Evolutionary conservation across 2,888 invertebrate genomes (phyloP).

Genomic region (Drosophila multiciliata): DNA sequence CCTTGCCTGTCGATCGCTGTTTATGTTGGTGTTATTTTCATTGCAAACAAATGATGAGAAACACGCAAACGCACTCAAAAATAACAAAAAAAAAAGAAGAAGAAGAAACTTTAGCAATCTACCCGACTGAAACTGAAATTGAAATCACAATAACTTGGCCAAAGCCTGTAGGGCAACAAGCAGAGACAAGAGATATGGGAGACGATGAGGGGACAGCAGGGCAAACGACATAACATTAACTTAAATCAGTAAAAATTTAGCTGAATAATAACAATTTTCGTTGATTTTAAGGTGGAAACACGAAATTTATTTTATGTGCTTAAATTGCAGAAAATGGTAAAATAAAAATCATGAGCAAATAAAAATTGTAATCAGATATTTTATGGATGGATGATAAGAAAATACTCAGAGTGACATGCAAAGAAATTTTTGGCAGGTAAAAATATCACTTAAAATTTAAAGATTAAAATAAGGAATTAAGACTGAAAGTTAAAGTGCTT

Average conservation of each 20-base stretch:
- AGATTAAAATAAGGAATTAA: background rate
- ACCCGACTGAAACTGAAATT: constrained; percentile 47
- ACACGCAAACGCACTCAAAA: constrained; percentile 78
- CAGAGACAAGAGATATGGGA: background rate
- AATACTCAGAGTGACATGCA: background rate
- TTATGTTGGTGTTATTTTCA: constrained; percentile 80
- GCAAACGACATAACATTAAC: constrained; percentile 51
- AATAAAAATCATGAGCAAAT: background rate
- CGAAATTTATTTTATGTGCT: constrained; percentile 47
- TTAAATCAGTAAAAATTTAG: constrained; percentile 36
- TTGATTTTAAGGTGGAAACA: constrained; percentile 41
- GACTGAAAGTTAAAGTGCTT: background rate
- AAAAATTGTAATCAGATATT: background rate
- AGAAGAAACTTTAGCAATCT: constrained; percentile 11
- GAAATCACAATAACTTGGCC: constrained; percentile 70
- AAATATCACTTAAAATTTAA: background rate
- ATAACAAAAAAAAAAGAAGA: background rate
- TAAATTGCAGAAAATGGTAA: constrained; percentile 18
- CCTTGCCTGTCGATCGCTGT: constrained; percentile 58
- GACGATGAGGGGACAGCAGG: background rate
- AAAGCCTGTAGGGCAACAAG: constrained; percentile 15
- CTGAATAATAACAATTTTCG: constrained; percentile 44
- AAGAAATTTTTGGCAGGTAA: background rate
- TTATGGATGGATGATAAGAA: background rate
- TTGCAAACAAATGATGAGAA: constrained; percentile 80